phyloP scores from a whole-genome alignment of 2,888 invertebrate species.

The Dryobota labecula region DNA sequence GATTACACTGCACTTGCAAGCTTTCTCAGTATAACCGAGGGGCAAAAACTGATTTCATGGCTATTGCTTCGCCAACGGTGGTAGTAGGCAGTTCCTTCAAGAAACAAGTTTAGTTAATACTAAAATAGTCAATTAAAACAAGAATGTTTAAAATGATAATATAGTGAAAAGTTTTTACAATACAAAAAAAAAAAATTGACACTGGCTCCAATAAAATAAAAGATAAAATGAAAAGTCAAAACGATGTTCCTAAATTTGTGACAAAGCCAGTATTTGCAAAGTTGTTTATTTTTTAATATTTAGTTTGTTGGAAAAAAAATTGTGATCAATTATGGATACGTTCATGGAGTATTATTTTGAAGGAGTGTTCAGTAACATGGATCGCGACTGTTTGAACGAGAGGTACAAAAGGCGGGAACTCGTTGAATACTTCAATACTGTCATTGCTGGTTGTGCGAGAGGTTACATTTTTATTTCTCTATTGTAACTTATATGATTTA shows the following conservation, averaged over 20 bases:
- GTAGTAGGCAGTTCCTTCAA: slow-evolving; percentile 18
- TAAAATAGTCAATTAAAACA: background rate
- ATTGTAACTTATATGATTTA: too few relatives aligned
- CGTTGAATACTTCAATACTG: slow-evolving; percentile 94
- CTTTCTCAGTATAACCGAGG: slow-evolving; percentile 71
- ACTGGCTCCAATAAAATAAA: slow-evolving; percentile 47
- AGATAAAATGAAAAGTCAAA: slow-evolving; percentile 52
- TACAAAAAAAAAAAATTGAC: background rate
- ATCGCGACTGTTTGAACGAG: slow-evolving; percentile 93
- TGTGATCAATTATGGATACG: slow-evolving; percentile 92
- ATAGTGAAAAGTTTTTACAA: slow-evolving; percentile 24
- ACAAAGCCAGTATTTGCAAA: too few relatives aligned
- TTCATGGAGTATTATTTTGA: slow-evolving; percentile 95
- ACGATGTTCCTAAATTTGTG: slow-evolving; percentile 35
- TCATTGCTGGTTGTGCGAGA: slow-evolving; percentile 94
- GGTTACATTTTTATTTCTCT: slow-evolving; percentile 80
- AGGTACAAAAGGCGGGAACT: slow-evolving; percentile 93
- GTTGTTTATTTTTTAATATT: background rate
- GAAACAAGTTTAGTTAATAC: background rate
- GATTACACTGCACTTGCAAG: slow-evolving; percentile 82
- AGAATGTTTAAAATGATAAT: background rate
- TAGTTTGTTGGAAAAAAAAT: slow-evolving; percentile 31
- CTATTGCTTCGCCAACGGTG: slow-evolving; percentile 66
- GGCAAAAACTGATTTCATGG: slow-evolving; percentile 73
- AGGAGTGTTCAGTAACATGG: slow-evolving; percentile 92